Evolutionary conservation across 2,113 vertebrate species (phyloP).

Genomic region (Labrus mixtus): DNA sequence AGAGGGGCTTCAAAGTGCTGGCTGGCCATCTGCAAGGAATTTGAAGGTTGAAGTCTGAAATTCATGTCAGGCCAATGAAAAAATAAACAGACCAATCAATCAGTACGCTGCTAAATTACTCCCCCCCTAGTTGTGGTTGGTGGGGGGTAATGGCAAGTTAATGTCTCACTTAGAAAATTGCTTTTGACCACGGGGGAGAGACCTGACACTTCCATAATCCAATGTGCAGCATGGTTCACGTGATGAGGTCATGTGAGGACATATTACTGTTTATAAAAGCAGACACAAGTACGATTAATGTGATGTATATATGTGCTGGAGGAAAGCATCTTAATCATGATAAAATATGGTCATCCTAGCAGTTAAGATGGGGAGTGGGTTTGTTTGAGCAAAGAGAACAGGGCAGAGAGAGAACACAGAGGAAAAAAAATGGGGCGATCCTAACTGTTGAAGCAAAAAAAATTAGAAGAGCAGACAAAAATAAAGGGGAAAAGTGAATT

Average conservation of each 20-base stretch:
- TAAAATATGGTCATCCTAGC: neutral
- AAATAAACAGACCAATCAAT: conserved; percentile 78
- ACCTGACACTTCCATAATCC: conserved; percentile 61
- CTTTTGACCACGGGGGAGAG: conserved; percentile 49
- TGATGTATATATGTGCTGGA: conserved; percentile 7
- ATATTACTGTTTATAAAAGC: neutral
- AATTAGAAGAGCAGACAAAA: neutral
- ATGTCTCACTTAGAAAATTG: conserved; percentile 66
- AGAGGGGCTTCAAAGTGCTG: conserved; percentile 65
- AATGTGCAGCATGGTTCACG: conserved; percentile 10
- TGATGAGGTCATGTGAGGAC: conserved; percentile 46
- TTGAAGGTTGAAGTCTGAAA: conserved; percentile 68
- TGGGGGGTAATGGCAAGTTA: conserved; percentile 72
- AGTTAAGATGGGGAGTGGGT: conserved; percentile 2
- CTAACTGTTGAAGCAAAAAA: neutral
- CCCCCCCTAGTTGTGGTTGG: conserved; percentile 51
- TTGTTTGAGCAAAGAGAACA: conserved; percentile 21
- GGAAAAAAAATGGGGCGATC: neutral
- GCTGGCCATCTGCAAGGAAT: conserved; percentile 77
- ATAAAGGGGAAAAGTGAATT: conserved; percentile 9
- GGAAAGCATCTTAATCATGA: conserved; percentile 19
- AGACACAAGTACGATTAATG: conserved; percentile 6
- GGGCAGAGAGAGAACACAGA: neutral
- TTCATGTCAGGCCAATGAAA: conserved; percentile 69
- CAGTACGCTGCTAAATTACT: conserved; percentile 61